Base-by-base conservation (phyloP, 2,888 invertebrate species). In the Agrotis ipsilon region DNA sequence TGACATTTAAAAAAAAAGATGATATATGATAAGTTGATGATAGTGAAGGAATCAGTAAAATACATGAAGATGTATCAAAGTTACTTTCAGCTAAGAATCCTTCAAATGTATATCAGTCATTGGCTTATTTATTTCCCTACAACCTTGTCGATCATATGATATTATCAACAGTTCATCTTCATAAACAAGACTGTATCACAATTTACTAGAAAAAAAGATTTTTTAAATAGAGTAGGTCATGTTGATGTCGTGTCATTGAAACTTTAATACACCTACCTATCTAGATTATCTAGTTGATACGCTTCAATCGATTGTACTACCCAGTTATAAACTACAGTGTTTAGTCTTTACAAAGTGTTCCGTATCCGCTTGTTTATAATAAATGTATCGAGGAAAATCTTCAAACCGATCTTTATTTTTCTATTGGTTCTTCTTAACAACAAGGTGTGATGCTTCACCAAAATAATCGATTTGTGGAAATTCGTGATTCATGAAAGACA, bases 161-260 rank as follows among this genome's bases (percentile, higher is more conserved):
- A 45, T 19, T 52, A 2, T 7, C 9, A 27, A 45, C 19, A 49
- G 45, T 1, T n/a, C 32, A 6, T 55, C 46, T 19, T 46, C 13
- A 7, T 6, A 72, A 73, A 66, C 1, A 11, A 16, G 18, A 13
- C 39, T 32, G 63, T 60, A 75, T 63, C 59, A 75, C 13, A 60
- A 52, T 64, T 76, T 11, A n/a, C 52, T 49, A 65, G 71, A 57
- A 76, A 45, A 61, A 39, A 60, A 64, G 49, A 64, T 75, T 75
- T 65, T 54, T 27, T 46, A 76, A 78, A 72, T 64, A 11, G 61
- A 78, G 63, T 78, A 78, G 79, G 79, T 63, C 68, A 68, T 11
- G 32, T 1, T 32, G 48, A 60, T 60, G 76, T 60, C 62, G 63
- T 49, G 59, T 75, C 68, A 75, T 78, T 73, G 77, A 68, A 73